Base-by-base conservation (phyloP, 2,888 invertebrate species). In the Lithophane socia region DNA sequence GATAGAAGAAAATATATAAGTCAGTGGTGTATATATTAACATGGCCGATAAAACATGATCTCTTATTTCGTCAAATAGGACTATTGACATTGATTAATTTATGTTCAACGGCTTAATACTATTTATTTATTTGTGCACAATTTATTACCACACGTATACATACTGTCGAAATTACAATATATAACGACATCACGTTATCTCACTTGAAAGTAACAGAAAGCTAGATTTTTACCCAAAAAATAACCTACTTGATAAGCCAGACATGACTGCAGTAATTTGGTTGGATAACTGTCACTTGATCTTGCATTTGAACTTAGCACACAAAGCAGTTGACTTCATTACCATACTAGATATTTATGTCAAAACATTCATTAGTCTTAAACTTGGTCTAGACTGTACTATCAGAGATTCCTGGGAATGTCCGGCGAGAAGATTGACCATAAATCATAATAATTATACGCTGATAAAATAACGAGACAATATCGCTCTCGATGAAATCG, bases 391-490 rank as follows among this genome's bases (percentile, higher is more conserved):
- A 54, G 44, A 58, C 58, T 8, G 13, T 24, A 60, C 67, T 37
- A 68, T 65, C 61, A 68, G 52, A 64, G 29, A 70, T 85, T 85
- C 78, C 78, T 71, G 74, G 69, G 78, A 84, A 69, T 69, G 61
- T 84, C 66, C 37, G 29, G 42, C 29, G 29, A 47, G 42, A 70
- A 72, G 70, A 79, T 68, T 75, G 81, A 47, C 12, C 72, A 85
- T 85, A 76, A 85, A 85, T 87, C 69, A 83, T 80, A 88, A 84
- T 82, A 77, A 87, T 81, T 79, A 64, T 71, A 60, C 73, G 42
- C 68, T 74, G 80, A 81, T 87, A 86, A 86, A 82, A 75, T 79
- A 56, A 75, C 71, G 61, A 85, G 76, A 85, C 80, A 74, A 83
- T 83, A 74, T 77, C 73, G 37, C 42, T 79, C 66, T 13, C n/a